phyloP scores from a whole-genome alignment of 2,888 invertebrate genomes.

The Monoplex corrugatus region DNA sequence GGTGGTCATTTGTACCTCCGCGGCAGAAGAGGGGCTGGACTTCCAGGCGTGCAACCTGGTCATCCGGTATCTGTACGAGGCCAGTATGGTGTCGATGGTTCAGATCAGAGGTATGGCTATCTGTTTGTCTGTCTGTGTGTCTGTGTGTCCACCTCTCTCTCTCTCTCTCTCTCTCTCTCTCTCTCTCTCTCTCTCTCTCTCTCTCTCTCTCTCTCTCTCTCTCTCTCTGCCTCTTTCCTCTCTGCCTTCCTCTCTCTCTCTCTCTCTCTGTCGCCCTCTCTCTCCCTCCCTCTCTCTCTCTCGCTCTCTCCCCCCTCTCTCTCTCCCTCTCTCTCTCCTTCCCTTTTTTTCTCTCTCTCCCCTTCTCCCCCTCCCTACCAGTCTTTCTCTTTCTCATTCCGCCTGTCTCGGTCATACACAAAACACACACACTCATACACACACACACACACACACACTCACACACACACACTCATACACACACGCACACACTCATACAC shows the following conservation, averaged over 20 bases:
- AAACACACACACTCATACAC: neutral
- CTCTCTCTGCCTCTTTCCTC: too few species aligned
- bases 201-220: too few species aligned
- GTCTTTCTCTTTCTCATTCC: neutral
- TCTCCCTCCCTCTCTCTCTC: too few species aligned
- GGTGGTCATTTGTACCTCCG: constrained; percentile 45
- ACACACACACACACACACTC: neutral
- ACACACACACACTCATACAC: neutral
- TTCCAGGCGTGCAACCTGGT: constrained; percentile 48
- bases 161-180: neutral
- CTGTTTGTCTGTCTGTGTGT: neutral
- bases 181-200: neutral
- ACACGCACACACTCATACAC: neutral
- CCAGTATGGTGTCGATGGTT: constrained; percentile 48
- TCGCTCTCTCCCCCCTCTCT: too few species aligned
- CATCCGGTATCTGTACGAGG: constrained; percentile 44
- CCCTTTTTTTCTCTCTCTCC: neutral
- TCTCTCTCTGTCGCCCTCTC: too few species aligned
- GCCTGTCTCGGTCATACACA: neutral
- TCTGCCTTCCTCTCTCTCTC: too few species aligned
- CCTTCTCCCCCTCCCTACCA: neutral
- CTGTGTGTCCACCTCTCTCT: neutral
- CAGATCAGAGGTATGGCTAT: constrained; percentile 36
- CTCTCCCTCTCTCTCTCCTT: neutral
- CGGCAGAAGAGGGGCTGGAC: constrained; percentile 46